Evolutionary conservation across 2,888 invertebrate species (phyloP).

Genomic region (Sinopyrophorus schimmeli): DNA sequence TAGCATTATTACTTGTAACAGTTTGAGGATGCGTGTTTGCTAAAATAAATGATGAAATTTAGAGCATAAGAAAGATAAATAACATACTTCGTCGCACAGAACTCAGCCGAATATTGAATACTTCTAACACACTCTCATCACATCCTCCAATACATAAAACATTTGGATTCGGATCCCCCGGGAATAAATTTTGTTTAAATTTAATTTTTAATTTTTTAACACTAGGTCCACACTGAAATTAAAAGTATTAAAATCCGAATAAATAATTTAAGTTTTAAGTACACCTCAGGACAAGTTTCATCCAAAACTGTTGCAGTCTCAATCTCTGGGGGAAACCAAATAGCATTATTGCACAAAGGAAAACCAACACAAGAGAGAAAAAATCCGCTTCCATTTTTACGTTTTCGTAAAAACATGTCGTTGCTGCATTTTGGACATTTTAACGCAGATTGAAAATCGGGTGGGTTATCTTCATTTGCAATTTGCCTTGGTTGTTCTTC

Average conservation of each 20-base stretch:
- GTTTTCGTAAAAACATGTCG: conserved; percentile 68
- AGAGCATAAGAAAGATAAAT: too few species aligned
- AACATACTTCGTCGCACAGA: too few species aligned
- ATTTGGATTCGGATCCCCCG: conserved; percentile 67
- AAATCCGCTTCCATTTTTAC: conserved; percentile 67
- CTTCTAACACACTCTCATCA: conserved; percentile 67
- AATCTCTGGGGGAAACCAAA: conserved; percentile 79
- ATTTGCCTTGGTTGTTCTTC: conserved; percentile 60
- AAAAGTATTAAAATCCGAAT: background rate
- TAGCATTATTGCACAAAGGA: conserved; percentile 77
- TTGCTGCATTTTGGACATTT: conserved; percentile 78
- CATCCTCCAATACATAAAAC: conserved; percentile 76
- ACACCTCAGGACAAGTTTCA: conserved; percentile 71
- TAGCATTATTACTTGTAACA: too few species aligned
- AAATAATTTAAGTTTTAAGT: background rate
- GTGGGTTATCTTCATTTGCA: conserved; percentile 38
- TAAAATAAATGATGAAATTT: too few species aligned
- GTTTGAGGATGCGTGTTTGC: too few species aligned
- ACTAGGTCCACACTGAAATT: conserved; percentile 65
- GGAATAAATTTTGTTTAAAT: conserved; percentile 67
- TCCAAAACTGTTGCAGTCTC: conserved; percentile 66
- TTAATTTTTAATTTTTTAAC: conserved; percentile 66
- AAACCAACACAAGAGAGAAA: conserved; percentile 77
- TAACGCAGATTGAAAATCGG: conserved; percentile 51
- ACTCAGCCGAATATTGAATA: conserved; percentile 60